Evolutionary conservation across 92 coral and sea anemone genomes (phyloP).

Genomic region (Epizoanthus ramosus): DNA sequence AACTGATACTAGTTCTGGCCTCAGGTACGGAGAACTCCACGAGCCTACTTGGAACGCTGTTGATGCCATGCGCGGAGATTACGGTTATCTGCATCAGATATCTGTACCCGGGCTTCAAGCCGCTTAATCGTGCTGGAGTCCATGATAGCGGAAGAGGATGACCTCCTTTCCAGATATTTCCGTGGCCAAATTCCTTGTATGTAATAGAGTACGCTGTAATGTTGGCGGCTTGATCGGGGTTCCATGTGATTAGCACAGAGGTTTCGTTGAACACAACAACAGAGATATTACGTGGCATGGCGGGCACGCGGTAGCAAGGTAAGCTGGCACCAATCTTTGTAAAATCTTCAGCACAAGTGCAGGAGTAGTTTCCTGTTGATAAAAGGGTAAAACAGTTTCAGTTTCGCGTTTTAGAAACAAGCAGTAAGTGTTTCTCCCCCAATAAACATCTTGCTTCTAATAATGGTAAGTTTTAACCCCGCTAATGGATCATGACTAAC

Average conservation of each 20-base stretch:
- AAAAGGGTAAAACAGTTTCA: too few species aligned
- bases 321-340: not conserved
- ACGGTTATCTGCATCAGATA: not conserved
- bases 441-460: too few species aligned
- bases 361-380: not conserved
- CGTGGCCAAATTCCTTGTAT: slow-evolving; percentile 6
- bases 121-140: not conserved
- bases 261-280: not conserved
- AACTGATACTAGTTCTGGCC: not conserved
- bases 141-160: not conserved
- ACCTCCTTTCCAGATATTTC: not conserved
- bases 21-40: not conserved
- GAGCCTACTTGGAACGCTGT: not conserved
- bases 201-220: not conserved
- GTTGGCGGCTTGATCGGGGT: not conserved
- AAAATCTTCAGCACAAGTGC: not conserved
- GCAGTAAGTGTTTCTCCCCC: too few species aligned
- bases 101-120: not conserved
- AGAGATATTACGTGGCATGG: not conserved
- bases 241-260: not conserved
- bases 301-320: not conserved
- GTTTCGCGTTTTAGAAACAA: too few species aligned
- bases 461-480: too few species aligned
- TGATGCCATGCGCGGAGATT: not conserved
- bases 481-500: too few species aligned